Conservation (phyloP, 2,113 vertebrate genomes). For the Macrotus californicus region DNA sequence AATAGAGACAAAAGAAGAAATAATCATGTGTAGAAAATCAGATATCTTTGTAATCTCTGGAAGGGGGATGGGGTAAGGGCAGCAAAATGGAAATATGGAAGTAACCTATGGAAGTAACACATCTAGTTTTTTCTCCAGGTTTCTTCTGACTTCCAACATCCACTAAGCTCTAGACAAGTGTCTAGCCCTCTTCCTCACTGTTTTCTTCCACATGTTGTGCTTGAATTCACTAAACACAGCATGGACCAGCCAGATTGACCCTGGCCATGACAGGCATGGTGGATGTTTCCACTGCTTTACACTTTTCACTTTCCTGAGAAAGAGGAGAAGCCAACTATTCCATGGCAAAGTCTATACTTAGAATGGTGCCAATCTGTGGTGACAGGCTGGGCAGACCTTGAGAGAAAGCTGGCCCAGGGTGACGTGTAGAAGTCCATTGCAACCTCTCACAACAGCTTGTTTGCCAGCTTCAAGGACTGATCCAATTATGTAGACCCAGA, state of each 20-base stretch:
- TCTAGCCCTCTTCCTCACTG: not conserved
- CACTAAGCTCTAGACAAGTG: not conserved
- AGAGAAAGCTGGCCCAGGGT: not conserved
- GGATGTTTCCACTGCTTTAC: not conserved
- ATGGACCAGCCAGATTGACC: not conserved
- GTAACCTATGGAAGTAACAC: not conserved
- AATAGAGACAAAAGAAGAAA: not conserved
- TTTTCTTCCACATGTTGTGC: not conserved
- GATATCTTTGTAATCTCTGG: not conserved
- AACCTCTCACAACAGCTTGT: not conserved
- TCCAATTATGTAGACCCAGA: not conserved
- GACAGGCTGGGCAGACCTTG: not conserved
- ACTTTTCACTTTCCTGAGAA: not conserved
- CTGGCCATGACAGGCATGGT: not conserved
- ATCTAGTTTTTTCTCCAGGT: not conserved
- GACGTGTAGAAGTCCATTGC: not conserved
- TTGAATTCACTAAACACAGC: not conserved
- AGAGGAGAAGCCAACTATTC: not conserved
- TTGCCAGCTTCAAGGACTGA: not conserved
- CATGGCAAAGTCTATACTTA: not conserved
- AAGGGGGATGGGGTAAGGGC: too few species aligned
- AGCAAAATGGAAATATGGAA: not conserved
- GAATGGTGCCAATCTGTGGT: not conserved
- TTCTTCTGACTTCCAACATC: not conserved
- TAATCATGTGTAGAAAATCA: not conserved